Conservation (phyloP, 2,888 invertebrate genomes). For the Dilophus febrilis region DNA sequence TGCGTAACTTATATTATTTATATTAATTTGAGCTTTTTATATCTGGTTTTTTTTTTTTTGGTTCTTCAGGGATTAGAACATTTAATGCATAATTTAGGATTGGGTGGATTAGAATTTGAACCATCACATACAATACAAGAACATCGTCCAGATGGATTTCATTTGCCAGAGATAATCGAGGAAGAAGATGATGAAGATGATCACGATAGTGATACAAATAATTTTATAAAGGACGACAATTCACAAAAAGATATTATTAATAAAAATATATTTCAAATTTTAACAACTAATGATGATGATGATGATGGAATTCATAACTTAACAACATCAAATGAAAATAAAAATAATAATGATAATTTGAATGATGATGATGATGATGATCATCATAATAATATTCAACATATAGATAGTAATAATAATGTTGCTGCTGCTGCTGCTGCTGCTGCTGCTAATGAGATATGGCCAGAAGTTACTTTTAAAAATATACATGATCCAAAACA, state of each 20-base stretch:
- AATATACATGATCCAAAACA: constrained; percentile 30
- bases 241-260: background rate
- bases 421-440: no score
- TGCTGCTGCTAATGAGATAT: constrained; percentile 1
- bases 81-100: constrained; percentile 42
- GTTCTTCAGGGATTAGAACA: constrained; percentile 46
- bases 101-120: constrained; percentile 42
- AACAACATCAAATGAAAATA: background rate
- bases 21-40: no score
- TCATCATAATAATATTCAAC: no score
- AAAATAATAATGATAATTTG: background rate
- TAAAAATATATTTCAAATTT: background rate
- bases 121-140: constrained; percentile 25
- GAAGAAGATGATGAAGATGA: constrained; percentile 18
- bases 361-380: background rate
- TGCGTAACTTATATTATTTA: no score
- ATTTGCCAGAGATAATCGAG: constrained; percentile 12
- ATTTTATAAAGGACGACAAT: background rate
- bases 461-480: constrained; percentile 17
- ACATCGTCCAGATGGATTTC: constrained; percentile 22
- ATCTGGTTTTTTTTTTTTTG: no score
- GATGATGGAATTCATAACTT: background rate
- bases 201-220: background rate
- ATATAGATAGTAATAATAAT: no score
- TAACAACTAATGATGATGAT: background rate